Evolutionary conservation across 2,113 vertebrate species (phyloP), one percentile per base, ranked within the genome.

Genomic region (Clupea harengus): DNA sequence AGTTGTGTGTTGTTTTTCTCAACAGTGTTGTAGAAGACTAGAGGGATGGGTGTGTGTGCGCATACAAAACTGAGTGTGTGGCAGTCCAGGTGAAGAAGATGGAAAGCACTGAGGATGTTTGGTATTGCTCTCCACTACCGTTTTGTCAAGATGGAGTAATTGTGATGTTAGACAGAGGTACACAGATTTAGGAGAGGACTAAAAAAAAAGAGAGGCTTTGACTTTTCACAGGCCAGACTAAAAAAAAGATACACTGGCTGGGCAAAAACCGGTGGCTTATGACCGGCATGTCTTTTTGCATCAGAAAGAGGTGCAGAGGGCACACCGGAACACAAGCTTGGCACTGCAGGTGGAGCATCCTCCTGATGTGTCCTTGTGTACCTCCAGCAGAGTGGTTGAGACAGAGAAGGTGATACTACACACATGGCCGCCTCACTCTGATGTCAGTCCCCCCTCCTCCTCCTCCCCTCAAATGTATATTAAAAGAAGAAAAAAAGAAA

Each of bases 341-440:
- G 28, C 5, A 3, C 28, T 32, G 28, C 25, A 72, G 64, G 25
- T 72, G 64, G 3, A 75, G 10, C 25, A 5, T 39, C 2, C 1
- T 75, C 10, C 25, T 75, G 28, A 17, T 13, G 67, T 32, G 28
- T 32, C 17, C 67, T 32, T 39, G 67, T 28, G 67, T 11, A 39
- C 67, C 28, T 75, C 9, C 28, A 75, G 28, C 67, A 39, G 67
- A 86, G 81, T 45, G 82, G 49, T 22, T 49, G 67, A 46, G 45
- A 47, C 67, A 81, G 81, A 28, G 75, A 81, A 6, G n/a, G 32
- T n/a, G 49, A 84, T 67, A 81, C 80, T 86, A 49, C 44, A 83
- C 75, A 45, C 49, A 39, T 75, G 9, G 28, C 13, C 67, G 28
- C 13, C 67, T 17, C 28, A 75, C 32, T 39, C 67, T 4, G 25